Evolutionary conservation across 64 coral and sea anemone species (phyloP), one percentile per base, ranked within the genome.

Genomic region (Actinia tenebrosa): DNA sequence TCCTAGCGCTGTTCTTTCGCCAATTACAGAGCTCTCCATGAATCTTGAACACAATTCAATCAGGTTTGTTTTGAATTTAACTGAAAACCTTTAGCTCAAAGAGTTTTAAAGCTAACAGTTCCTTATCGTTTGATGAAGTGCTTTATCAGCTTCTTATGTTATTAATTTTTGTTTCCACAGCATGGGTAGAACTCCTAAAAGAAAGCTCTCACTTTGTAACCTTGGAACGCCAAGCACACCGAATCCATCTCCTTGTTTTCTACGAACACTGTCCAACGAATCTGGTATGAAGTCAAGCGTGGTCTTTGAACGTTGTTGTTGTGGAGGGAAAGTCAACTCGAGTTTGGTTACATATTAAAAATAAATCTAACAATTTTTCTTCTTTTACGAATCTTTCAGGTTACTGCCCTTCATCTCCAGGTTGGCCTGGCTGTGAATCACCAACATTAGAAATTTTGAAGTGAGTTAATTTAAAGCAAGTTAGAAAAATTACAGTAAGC

Each of bases 261-360:
- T 90, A 58, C 88, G 94, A 84, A 96, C 94, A 42, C 58, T 86
- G 64, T 96, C 94, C 61, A 96, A 96, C 80, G 94, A 96, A 85
- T 96, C 94, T 30, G 94, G 94, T 96, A 93, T 83, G 52, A 64
- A 84, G 26, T 20, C 63, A 80, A 88, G 13, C 30, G 42, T 87
- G 16, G 69, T 42, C 64, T 18, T 22, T 27, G n/a, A 72, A 50
- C 58, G 26, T 69, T 56, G 45, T 58, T 45, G 56, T 46, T 55
- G 56, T 64, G 84, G 46, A 55, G 53, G 52, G 50, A 68, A 86
- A 66, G 18, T 86, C 71, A 53, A 20, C 13, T 16, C 18, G 14
- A 16, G 44, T 54, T 43, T 78, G 5, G 15, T 55, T 88, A 78
- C 18, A 23, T 15, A 71, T 64, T 82, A 87, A 55, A 22, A 56